Base-by-base conservation (phyloP, 2,113 vertebrate species). In the Notarius quadriscutis region DNA sequence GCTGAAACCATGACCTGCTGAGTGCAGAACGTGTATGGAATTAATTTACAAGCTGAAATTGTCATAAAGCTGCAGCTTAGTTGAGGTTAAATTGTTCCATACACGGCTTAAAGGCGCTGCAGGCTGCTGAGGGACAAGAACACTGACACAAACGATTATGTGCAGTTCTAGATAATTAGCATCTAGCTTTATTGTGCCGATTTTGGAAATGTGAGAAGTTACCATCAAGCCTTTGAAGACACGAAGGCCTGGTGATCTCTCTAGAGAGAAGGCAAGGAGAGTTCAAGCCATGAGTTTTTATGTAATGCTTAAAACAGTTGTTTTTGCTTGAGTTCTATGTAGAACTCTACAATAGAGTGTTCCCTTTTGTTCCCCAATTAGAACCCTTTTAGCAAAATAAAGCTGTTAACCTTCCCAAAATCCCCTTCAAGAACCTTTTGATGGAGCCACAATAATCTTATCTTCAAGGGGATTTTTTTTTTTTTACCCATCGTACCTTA, bases 71-170 rank as follows among this genome's bases (percentile, higher is more conserved):
- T 4, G 20, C 77, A 48, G 57, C 86, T 88, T 69, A 53, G 63
- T 41, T 7, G 58, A 80, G 83, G 71, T 84, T 88, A 84, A 88
- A 63, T 88, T 11, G 62, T 84, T 88, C 74, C 74, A 58, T 27
- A 81, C 25, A 53, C 74, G 63, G 82, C 62, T 18, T 80, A 79
- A 58, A 41, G 53, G 62, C 51, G 9, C 87, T 79, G 60, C 82
- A 79, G 82, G 87, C 63, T 62, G 75, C 30, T 17, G 18, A 48
- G 60, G 53, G 63, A 79, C 48, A 84, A 30, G 20, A 50, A n/a
- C 51, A 71, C 62, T 48, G 20, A 81, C 62, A 57, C 11, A 20
- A 63, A 25, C 50, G 2, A 7, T 51, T 8, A 67, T 83, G 1
- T 53, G n/a, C 22, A 67, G 25, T 10, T n/a, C 22, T 1, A 53